Evolutionary conservation across 2,113 vertebrate genomes (phyloP).

Genomic region (Hippocampus mohnikei): DNA sequence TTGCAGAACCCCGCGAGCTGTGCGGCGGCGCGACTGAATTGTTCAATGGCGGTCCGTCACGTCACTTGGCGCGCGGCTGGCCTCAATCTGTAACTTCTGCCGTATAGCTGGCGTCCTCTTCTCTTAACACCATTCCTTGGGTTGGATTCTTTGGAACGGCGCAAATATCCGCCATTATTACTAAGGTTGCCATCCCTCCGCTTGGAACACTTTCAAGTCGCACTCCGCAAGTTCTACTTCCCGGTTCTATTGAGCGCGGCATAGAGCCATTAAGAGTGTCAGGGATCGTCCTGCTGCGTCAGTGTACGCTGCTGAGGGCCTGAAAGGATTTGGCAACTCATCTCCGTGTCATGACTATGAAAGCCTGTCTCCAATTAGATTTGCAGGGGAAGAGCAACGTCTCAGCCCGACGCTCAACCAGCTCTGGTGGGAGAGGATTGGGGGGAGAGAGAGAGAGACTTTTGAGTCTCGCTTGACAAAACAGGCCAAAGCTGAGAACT

Average conservation of each 20-base stretch:
- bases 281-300: slow-evolving; percentile 30
- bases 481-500: slow-evolving; percentile 52
- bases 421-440: slow-evolving; percentile 59
- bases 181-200: neutral
- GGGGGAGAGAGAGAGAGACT: slow-evolving; percentile 1
- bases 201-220: neutral
- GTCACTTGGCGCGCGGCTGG: too few species aligned
- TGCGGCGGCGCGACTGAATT: too few species aligned
- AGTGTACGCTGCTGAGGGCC: slow-evolving; percentile 33
- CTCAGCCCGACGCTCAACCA: slow-evolving; percentile 57
- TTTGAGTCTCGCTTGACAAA: slow-evolving; percentile 47
- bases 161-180: neutral
- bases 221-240: neutral
- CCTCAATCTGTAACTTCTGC: too few species aligned
- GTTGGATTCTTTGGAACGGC: neutral
- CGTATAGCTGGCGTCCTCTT: neutral
- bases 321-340: slow-evolving; percentile 69
- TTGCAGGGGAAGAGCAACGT: slow-evolving; percentile 60
- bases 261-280: slow-evolving; percentile 20
- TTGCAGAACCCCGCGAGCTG: too few species aligned
- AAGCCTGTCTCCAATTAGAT: slow-evolving; percentile 69
- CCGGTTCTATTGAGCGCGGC: slow-evolving; percentile 10
- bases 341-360: slow-evolving; percentile 66
- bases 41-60: too few species aligned
- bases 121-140: neutral